Percentiles rank a stretch among this genome's conserved stretches.
phyloP scores from a whole-genome alignment of 2,113 vertebrate genomes.

The Hippolais icterina region DNA sequence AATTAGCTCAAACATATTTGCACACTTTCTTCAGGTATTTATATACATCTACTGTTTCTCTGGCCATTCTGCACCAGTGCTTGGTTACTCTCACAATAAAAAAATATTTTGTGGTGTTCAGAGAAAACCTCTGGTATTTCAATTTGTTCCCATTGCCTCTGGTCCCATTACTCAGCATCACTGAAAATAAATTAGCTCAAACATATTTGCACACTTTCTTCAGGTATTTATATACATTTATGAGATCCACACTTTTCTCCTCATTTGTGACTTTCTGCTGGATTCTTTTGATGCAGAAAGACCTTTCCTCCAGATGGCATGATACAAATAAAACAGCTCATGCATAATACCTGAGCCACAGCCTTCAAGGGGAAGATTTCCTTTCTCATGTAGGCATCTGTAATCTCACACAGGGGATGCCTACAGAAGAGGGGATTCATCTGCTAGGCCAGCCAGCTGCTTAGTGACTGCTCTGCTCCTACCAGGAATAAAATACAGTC shows the following conservation, averaged over 20 bases:
- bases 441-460: neutral
- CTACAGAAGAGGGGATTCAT: neutral
- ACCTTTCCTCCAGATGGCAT: neutral
- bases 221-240: neutral
- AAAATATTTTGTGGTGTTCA: neutral
- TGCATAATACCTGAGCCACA: neutral
- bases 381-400: neutral
- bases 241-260: fast-evolving
- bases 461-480: neutral
- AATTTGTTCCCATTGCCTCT: neutral
- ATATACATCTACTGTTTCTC: neutral
- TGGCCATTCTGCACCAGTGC: neutral
- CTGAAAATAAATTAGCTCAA: neutral
- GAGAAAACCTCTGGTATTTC: neutral
- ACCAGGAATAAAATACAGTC: neutral
- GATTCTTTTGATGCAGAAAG: neutral
- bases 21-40: neutral
- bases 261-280: neutral
- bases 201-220: neutral
- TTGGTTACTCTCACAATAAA: neutral
- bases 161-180: neutral
- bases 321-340: neutral
- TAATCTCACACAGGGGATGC: neutral
- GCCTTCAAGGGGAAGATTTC: neutral
- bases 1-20: neutral